Evolutionary conservation across 1,140 invertebrate genomes (phyloP).

Genomic region (Acromyrmex heyeri): DNA sequence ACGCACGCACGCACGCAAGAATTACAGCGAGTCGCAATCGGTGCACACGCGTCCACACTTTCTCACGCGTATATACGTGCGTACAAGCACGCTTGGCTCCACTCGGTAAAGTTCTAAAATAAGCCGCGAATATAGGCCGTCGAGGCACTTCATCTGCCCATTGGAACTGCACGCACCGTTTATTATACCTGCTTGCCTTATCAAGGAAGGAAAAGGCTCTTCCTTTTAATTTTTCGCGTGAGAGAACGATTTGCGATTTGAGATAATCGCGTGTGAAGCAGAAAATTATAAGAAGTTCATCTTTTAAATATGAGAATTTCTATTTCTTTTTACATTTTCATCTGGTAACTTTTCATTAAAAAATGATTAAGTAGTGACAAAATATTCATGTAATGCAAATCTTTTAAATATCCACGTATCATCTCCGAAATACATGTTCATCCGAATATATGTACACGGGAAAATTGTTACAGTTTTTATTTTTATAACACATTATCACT

Average conservation of each 20-base stretch:
- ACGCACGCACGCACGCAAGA: constrained; percentile 61
- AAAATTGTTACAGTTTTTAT: not conserved
- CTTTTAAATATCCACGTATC: not conserved
- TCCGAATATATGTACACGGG: not conserved
- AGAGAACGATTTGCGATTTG: constrained; percentile 29
- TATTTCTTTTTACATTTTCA: not conserved
- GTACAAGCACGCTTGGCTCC: constrained; percentile 54
- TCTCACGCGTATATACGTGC: constrained; percentile 51
- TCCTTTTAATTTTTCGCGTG: constrained; percentile 25
- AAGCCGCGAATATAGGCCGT: constrained; percentile 75
- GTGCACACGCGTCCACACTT: constrained; percentile 54
- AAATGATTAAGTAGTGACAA: not conserved
- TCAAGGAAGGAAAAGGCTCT: constrained; percentile 35
- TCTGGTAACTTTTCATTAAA: not conserved
- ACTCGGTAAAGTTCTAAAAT: constrained; percentile 73
- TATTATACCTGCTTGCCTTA: constrained; percentile 58
- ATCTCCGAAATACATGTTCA: not conserved
- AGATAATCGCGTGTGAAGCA: not conserved
- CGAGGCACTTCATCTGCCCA: constrained; percentile 66
- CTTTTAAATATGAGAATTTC: not conserved
- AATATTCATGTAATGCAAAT: not conserved
- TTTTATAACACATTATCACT: not conserved
- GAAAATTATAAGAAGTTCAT: not conserved
- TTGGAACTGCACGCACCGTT: constrained; percentile 72
- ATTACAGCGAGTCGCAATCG: constrained; percentile 66